phyloP scores from a whole-genome alignment of 2,888 invertebrate genomes.

The Cantharis nigra region DNA sequence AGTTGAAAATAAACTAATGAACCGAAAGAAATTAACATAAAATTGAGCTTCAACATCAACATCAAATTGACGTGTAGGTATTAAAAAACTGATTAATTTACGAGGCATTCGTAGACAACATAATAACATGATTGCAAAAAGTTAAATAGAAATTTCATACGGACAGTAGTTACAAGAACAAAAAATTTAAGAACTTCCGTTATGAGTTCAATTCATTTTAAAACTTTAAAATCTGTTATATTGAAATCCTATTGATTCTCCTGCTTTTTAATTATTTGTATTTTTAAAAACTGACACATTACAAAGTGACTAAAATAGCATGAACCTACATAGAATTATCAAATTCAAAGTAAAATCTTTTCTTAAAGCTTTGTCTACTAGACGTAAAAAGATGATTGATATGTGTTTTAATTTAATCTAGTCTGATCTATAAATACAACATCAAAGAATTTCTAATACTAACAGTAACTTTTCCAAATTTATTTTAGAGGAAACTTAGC shows the following conservation, averaged over 20 bases:
- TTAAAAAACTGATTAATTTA: not conserved
- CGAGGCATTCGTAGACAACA: not conserved
- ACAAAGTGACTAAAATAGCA: not conserved
- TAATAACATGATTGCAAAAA: slow-evolving; percentile 2
- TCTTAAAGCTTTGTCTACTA: not conserved
- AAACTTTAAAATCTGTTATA: not conserved
- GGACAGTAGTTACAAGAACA: not conserved
- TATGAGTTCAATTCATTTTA: not conserved
- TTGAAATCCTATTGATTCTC: not conserved
- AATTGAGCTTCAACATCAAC: not conserved
- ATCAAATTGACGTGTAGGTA: not conserved
- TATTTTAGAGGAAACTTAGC: not conserved
- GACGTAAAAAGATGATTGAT: slow-evolving; percentile 2
- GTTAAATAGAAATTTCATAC: not conserved
- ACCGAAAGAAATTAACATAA: not conserved
- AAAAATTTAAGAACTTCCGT: not conserved
- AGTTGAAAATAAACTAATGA: not conserved
- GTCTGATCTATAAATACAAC: not conserved
- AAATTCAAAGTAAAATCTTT: not conserved
- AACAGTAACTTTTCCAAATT: not conserved
- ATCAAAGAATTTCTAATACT: not conserved
- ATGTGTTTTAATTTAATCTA: not conserved
- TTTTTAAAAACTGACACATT: not conserved
- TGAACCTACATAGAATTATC: not conserved
- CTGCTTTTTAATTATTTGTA: not conserved